Base-by-base conservation (phyloP, 1,140 invertebrate genomes). In the Aphelinus certus region DNA sequence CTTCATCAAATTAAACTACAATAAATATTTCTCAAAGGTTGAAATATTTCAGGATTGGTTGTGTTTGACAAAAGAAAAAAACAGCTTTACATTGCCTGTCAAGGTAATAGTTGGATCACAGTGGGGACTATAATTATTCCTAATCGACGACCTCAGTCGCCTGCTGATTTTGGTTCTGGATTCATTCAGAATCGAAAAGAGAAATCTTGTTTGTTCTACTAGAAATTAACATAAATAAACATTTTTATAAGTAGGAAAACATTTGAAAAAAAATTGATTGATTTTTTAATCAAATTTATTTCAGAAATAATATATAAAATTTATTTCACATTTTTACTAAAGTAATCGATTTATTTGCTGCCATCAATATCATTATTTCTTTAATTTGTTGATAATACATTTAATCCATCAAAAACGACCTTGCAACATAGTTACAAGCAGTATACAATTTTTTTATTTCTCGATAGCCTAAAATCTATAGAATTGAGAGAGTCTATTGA, bases 141-240 rank as follows among this genome's bases (percentile, higher is more conserved):
- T 79, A 90, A 90, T 2, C 91, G 89, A 80, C 89, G 86, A 81
- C 82, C 89, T 77, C 92, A 93, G 89, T 88, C 82, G 62, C 91
- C 92, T 6, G 79, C 79, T 79, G 92, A 93, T 80, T 94, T 94
- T 86, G 90, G 88, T 85, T 93, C 93, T 87, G 92, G 92, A 48
- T 93, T 90, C 83, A 85, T 94, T 47, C 89, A 88, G 80, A 90
- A 90, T 61, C 57, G 74, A 62, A 80, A 78, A 65, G 62, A 78
- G 70, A 79, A 66, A 26, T 75, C 64, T 43, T 73, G 61, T 49
- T 2, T 53, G 73, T 81, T 76, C 64, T 73, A 43, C 82, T 84
- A 71, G 62, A 69, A 75, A 70, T 75, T 76, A 60, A 77, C 47
- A 26, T 26, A 26, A 26, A 45, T 76, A 77, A 77, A 78, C 65